Conservation (phyloP, 1,140 invertebrate genomes). For the Bombus sibiricus region DNA sequence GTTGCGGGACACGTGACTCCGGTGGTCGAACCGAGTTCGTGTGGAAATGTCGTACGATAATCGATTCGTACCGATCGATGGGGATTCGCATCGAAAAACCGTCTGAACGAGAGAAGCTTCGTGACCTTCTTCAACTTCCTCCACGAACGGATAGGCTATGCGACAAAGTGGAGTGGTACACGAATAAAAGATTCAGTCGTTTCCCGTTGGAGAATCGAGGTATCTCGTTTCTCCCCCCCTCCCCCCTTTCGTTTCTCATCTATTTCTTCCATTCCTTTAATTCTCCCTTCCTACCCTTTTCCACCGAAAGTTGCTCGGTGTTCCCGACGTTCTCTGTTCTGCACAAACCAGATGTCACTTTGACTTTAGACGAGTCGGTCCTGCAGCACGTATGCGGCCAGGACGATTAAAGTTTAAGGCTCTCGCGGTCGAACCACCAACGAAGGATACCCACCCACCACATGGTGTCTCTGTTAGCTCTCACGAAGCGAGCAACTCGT, state of each 20-base stretch:
- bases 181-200: conserved; percentile 47
- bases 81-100: conserved; percentile 22
- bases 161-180: conserved; percentile 28
- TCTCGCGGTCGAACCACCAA: conserved; percentile 20
- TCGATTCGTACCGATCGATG: conserved; percentile 36
- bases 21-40: background rate
- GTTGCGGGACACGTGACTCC: background rate
- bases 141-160: background rate
- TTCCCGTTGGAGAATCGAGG: background rate
- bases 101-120: conserved; percentile 24
- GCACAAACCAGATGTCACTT: conserved; percentile 34
- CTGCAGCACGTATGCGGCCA: conserved; percentile 29
- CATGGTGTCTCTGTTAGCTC: conserved; percentile 26
- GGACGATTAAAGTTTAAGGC: conserved; percentile 59
- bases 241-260: background rate
- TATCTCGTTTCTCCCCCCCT: background rate
- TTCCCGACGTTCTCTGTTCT: background rate
- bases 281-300: background rate
- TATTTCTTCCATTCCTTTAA: background rate
- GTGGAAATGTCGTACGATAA: conserved; percentile 48
- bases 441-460: background rate
- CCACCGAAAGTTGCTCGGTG: background rate
- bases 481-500: background rate
- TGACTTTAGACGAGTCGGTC: conserved; percentile 11
- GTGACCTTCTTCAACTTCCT: conserved; percentile 1